Conservation (phyloP, 1,140 invertebrate species). For the Diploscapter pachys region DNA sequence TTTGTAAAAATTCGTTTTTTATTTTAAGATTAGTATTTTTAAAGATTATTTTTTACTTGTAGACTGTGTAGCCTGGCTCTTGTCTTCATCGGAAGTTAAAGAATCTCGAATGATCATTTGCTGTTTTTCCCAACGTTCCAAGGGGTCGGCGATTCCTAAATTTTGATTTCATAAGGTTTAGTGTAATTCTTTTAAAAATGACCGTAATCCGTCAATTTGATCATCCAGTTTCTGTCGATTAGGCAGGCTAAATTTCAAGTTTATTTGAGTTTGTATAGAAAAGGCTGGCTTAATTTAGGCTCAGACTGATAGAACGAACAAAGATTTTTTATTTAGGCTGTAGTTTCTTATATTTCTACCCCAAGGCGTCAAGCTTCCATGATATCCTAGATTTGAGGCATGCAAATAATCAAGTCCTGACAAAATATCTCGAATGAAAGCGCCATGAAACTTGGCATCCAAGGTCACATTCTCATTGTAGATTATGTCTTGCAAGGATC, state of each 20-base stretch:
- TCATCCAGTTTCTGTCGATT: slow-evolving; percentile 57
- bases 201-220: slow-evolving; percentile 56
- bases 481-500: slow-evolving; percentile 56
- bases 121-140: slow-evolving; percentile 57
- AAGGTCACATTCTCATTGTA: slow-evolving; percentile 54
- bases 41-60: slow-evolving; percentile 37
- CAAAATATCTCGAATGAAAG: slow-evolving; percentile 20
- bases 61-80: slow-evolving; percentile 46
- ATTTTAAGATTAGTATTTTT: neutral
- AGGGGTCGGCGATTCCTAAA: slow-evolving; percentile 45
- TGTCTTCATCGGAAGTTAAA: slow-evolving; percentile 48
- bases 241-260: slow-evolving; percentile 37
- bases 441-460: slow-evolving; percentile 55
- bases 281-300: too few species aligned
- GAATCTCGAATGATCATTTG: slow-evolving; percentile 41
- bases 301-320: too few species aligned
- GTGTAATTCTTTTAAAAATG: too few species aligned
- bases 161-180: too few species aligned
- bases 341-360: neutral
- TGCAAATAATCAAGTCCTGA: slow-evolving; percentile 55
- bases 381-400: slow-evolving; percentile 53
- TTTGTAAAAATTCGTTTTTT: slow-evolving; percentile 5
- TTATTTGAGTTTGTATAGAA: too few species aligned
- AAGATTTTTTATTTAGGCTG: too few species aligned
- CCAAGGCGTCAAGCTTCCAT: slow-evolving; percentile 53